These are phyloP conservation scores for Pangasius djambal DNA, from an alignment of 2,797 vertebrate species.

Conservation along the genomic window DNA sequence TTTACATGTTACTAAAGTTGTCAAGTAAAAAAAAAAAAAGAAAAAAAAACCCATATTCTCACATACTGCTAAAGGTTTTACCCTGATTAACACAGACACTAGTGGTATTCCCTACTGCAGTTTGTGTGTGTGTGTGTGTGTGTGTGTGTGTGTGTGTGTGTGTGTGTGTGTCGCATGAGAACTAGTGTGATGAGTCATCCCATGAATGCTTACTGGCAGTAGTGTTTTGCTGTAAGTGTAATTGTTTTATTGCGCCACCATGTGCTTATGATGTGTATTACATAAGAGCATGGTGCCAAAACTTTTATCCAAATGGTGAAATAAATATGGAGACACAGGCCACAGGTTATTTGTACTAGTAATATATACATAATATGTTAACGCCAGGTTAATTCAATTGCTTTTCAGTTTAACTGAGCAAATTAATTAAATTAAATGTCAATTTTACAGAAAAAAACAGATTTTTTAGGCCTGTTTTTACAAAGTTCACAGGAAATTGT, in stretches of 20 bases:
- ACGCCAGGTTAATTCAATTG: background rate
- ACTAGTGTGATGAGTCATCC: slow-evolving; percentile 56
- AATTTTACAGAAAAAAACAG: background rate
- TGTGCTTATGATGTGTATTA: slow-evolving; percentile 18
- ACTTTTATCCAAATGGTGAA: background rate
- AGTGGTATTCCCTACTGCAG: slow-evolving; percentile 48
- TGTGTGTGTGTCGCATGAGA: slow-evolving; percentile 43
- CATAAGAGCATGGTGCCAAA: background rate
- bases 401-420: background rate
- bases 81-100: slow-evolving; percentile 14
- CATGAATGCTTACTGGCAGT: slow-evolving; percentile 23
- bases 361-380: background rate
- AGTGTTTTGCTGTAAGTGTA: background rate
- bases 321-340: background rate
- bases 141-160: slow-evolving; percentile 26
- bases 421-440: background rate
- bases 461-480: background rate
- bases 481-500: background rate
- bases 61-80: background rate
- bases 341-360: background rate
- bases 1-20: background rate
- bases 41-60: background rate
- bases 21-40: background rate
- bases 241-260: slow-evolving; percentile 43
- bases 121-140: slow-evolving; percentile 26